Evolutionary conservation across 2,888 invertebrate genomes (phyloP).

Genomic region (Lacanobia oleracea): DNA sequence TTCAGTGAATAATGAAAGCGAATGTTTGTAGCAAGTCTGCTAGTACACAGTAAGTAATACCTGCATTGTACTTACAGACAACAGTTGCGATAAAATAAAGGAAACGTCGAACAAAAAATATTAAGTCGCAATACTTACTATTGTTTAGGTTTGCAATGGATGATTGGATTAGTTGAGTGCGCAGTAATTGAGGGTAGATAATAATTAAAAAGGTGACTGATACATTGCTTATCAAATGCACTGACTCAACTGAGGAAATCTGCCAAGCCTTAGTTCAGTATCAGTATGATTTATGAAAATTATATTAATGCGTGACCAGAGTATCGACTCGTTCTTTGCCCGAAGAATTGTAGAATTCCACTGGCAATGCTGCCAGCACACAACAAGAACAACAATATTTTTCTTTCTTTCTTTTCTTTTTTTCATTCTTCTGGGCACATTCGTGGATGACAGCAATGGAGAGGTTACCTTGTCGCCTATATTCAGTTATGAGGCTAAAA

Average conservation of each 20-base stretch:
- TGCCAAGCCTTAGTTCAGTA: neutral
- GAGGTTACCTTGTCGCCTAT: no score
- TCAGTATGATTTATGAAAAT: neutral
- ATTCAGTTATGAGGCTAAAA: no score
- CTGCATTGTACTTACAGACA: slow-evolving; percentile 25
- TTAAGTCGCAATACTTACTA: slow-evolving; percentile 20
- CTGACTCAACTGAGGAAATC: neutral
- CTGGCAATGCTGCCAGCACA: no score
- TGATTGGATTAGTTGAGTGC: slow-evolving; percentile 26
- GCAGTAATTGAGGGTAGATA: slow-evolving; percentile 22
- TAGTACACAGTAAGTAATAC: slow-evolving; percentile 1
- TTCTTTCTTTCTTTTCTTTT: no score
- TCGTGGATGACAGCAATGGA: neutral
- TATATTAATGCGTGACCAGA: neutral
- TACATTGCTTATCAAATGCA: neutral
- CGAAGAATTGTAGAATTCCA: no score
- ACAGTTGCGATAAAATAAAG: slow-evolving; percentile 45
- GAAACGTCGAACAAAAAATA: slow-evolving; percentile 34
- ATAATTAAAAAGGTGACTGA: slow-evolving; percentile 15
- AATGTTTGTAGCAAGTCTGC: slow-evolving; percentile 40
- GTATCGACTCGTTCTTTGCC: no score
- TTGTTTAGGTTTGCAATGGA: slow-evolving; percentile 36
- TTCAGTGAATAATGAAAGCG: slow-evolving; percentile 36
- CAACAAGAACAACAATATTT: no score
- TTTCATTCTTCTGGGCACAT: no score